Evolutionary conservation across 2,888 invertebrate genomes (phyloP), one percentile per base, ranked within the genome.

Genomic region (Hemistola chrysoprasaria): DNA sequence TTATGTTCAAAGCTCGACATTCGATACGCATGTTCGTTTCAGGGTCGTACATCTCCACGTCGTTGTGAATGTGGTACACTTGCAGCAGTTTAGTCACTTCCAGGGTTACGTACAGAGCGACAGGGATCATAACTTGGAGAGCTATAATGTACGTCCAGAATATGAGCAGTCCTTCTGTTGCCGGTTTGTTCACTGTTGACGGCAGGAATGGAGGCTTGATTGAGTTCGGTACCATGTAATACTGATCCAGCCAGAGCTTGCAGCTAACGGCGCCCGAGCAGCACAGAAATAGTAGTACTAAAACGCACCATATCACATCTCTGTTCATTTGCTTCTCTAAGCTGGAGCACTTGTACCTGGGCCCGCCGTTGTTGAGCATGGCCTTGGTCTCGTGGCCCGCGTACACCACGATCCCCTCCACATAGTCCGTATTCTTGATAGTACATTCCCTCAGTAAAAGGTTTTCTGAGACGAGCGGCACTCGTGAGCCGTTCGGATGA

Each of bases 371-470:
- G 83, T 98, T 99, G 49, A 98, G 91, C 97, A 98, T 97, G 8
- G 98, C 97, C 86, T 99, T 99, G 8, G 98, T 98, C 90, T 99
- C 98, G 78, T 97, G 97, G 42, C 98, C 95, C 53, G 97, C 97
- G 90, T 99, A 99, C 36, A 99, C 95, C 31, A 98, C 97, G 70
- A 99, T 95, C 40, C 98, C 99, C 78, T 98, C 98, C 24, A 98
- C 93, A 77, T 92, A 98, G 79, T 98, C 98, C 6, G 99, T 98
- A 81, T 99, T 99, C 87, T 98, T 97, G 60, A 99, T 91, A 54
- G 95, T 92, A 79, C 98, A 98, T 74, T 98, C 98, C 66, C 98
- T 91, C 48, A 99, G 92, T 57, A 99, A 88, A 53, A 99, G 92
- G 89, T 98, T 97, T 65, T 97, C 97, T 36, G 97, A 96, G 62